These are phyloP conservation scores for Enteromius radiatus DNA, from an alignment of 2,797 vertebrate species.

Conservation along the genomic window DNA sequence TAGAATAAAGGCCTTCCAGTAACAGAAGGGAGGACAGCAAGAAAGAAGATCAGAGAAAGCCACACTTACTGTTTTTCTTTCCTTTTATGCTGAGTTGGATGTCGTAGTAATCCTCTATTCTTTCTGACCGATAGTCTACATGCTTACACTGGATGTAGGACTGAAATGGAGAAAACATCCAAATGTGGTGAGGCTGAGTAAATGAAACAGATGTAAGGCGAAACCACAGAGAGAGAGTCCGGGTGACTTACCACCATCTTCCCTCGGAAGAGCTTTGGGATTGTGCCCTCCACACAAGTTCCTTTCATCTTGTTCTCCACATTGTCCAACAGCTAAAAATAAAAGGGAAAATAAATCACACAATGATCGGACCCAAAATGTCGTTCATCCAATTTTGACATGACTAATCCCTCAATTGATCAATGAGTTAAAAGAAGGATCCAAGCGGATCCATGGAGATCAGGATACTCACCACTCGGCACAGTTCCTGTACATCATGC, in stretches of 20 bases:
- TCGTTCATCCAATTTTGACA: background rate
- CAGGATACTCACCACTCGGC: conserved; percentile 92
- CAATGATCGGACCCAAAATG: background rate
- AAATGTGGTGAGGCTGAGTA: conserved; percentile 1
- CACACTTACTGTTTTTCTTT: conserved; percentile 98
- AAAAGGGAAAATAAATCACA: background rate
- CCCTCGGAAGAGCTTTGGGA: conserved; percentile 97
- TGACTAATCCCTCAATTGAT: background rate
- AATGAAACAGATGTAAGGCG: background rate
- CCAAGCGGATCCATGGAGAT: background rate
- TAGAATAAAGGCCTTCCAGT: background rate
- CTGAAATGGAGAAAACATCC: conserved; percentile 70
- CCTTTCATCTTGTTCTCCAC: conserved; percentile 99
- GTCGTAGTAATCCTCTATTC: conserved; percentile 99
- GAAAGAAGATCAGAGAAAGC: background rate
- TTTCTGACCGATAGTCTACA: conserved; percentile 96
- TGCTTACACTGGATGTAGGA: conserved; percentile 99
- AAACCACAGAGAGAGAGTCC: conserved; percentile 4
- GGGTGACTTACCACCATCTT: conserved; percentile 96
- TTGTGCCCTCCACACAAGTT: conserved; percentile 98
- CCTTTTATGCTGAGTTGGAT: conserved; percentile 99
- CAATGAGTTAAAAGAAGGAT: background rate
- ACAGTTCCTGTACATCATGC: conserved; percentile 97
- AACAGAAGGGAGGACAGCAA: background rate
- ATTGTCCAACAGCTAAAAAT: conserved; percentile 93